phyloP scores from a whole-genome alignment of 2,888 invertebrate genomes.

The Drosophila cracens region DNA sequence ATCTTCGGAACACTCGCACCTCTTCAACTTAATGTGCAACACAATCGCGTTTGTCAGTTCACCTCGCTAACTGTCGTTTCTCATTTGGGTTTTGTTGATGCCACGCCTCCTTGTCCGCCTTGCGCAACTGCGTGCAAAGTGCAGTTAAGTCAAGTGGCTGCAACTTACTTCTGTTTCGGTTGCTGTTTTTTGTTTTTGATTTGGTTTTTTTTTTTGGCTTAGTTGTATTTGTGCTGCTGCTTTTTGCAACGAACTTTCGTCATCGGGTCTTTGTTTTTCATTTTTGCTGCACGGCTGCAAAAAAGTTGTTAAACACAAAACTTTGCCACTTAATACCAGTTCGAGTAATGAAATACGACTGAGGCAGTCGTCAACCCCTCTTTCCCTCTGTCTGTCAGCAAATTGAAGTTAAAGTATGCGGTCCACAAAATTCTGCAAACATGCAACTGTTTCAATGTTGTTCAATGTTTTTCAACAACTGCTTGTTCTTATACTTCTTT shows the following conservation, averaged over 20 bases:
- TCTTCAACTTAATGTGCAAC: constrained; percentile 46
- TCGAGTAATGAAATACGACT: constrained; percentile 80
- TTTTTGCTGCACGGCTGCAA: constrained; percentile 71
- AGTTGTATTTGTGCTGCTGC: constrained; percentile 21
- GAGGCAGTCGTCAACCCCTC: constrained; percentile 25
- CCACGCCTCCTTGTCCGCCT: constrained; percentile 11
- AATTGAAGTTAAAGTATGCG: constrained; percentile 78
- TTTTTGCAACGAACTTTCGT: constrained; percentile 54
- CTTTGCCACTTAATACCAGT: constrained; percentile 79
- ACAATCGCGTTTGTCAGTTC: constrained; percentile 52
- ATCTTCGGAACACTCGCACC: constrained; percentile 20
- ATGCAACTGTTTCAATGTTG: constrained; percentile 67
- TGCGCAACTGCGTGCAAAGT: constrained; percentile 40
- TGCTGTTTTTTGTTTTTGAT: constrained; percentile 29
- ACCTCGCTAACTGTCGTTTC: constrained; percentile 50
- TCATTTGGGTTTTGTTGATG: constrained; percentile 39
- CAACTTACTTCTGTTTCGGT: constrained; percentile 62
- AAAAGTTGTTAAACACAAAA: constrained; percentile 80
- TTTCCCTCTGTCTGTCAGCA: constrained; percentile 28
- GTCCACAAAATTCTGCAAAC: constrained; percentile 68
- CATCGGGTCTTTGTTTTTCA: constrained; percentile 56
- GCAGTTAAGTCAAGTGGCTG: constrained; percentile 76
- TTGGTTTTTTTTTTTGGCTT: neutral
- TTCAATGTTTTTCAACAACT: constrained; percentile 41
- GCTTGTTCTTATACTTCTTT: constrained; percentile 5